Evolutionary conservation across 2,797 vertebrate species (phyloP).

Genomic region (Prionace glauca): DNA sequence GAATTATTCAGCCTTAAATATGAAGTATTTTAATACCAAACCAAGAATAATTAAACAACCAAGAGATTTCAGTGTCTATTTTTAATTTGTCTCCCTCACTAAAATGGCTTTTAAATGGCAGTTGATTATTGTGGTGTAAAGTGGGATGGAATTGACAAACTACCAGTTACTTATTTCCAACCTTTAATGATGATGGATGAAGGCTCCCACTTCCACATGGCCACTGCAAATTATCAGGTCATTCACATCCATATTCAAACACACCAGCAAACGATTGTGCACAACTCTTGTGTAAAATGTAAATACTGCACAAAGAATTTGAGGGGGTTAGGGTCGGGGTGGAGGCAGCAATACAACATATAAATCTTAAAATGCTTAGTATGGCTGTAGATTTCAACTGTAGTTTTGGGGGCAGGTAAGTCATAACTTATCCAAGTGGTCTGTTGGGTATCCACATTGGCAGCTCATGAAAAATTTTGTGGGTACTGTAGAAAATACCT

Average conservation of each 20-base stretch:
- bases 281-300: background rate
- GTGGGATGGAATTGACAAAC: background rate
- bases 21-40: background rate
- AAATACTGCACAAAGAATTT: background rate
- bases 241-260: background rate
- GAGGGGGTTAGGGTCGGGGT: background rate
- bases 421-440: no score
- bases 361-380: background rate
- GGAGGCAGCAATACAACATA: background rate
- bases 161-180: background rate
- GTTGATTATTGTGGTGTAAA: background rate
- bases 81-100: background rate
- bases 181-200: background rate
- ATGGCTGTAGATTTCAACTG: background rate
- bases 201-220: background rate
- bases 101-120: background rate
- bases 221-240: background rate
- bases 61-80: background rate
- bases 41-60: background rate
- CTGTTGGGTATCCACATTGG: no score
- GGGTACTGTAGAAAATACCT: no score
- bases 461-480: no score
- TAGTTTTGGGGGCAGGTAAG: no score
- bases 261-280: background rate
- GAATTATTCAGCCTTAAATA: background rate